Percentiles rank a stretch among this genome's conserved stretches.
Evolutionary conservation across 2,888 invertebrate genomes (phyloP).

Genomic region (Caenorhabditis uteleia): DNA sequence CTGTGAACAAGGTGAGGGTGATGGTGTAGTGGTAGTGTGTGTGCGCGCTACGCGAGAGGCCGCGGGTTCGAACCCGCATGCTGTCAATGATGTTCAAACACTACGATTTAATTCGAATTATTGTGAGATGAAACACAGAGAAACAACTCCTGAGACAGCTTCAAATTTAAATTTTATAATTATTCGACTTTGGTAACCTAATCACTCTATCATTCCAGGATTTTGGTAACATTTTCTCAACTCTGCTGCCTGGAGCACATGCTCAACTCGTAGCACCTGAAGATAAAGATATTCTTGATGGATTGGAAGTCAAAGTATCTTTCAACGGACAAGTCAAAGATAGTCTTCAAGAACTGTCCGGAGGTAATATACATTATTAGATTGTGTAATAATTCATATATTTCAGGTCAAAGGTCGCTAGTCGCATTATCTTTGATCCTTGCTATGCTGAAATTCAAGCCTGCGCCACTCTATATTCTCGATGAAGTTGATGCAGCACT

Average conservation of each 20-base stretch:
- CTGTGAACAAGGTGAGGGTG: constrained; percentile 78
- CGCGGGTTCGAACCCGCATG: constrained; percentile 15
- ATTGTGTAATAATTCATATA: background rate
- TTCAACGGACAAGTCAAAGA: constrained; percentile 96
- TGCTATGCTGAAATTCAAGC: constrained; percentile 93
- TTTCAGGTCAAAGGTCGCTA: constrained; percentile 75
- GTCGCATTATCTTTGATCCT: constrained; percentile 94
- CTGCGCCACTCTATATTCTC: constrained; percentile 95
- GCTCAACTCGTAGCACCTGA: constrained; percentile 82
- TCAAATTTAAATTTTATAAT: constrained; percentile 1
- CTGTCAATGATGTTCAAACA: constrained; percentile 32
- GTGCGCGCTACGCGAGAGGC: background rate
- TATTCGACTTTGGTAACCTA: background rate
- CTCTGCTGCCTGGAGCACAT: constrained; percentile 86
- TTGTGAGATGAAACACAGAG: constrained; percentile 31
- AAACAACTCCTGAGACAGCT: constrained; percentile 32
- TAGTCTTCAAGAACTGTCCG: constrained; percentile 90
- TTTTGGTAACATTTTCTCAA: constrained; percentile 91
- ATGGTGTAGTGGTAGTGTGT: constrained; percentile 9
- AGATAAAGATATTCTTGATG: constrained; percentile 81
- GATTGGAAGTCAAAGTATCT: constrained; percentile 86
- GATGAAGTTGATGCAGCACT: constrained; percentile 97
- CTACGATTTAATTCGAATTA: constrained; percentile 48
- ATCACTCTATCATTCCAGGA: constrained; percentile 74
- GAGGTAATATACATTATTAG: constrained; percentile 78